Conservation (phyloP, 2,797 vertebrate genomes). For the Sebastes goodei region DNA sequence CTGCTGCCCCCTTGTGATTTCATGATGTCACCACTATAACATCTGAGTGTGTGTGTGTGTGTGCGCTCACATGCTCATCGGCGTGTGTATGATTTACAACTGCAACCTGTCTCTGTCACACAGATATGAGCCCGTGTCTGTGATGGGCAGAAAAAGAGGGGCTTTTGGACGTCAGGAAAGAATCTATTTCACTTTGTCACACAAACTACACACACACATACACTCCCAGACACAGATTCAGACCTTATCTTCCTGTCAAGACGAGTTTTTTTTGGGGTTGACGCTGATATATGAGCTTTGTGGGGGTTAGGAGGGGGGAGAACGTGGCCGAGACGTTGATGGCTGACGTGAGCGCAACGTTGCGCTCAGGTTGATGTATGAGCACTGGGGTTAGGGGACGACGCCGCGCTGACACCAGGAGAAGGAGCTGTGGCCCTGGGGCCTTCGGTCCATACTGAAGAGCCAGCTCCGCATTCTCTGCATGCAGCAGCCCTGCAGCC, state of each 20-base stretch:
- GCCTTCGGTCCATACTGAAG: constrained; percentile 52
- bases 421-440: constrained; percentile 67
- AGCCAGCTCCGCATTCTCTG: constrained; percentile 54
- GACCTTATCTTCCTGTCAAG: constrained; percentile 75
- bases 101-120: constrained; percentile 74
- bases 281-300: constrained; percentile 80
- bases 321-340: constrained; percentile 63
- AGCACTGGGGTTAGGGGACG: constrained; percentile 76
- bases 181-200: constrained; percentile 74
- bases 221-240: constrained; percentile 54
- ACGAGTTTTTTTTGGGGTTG: constrained; percentile 68
- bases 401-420: constrained; percentile 64
- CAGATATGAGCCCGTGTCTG: constrained; percentile 62
- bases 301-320: constrained; percentile 13
- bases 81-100: constrained; percentile 77
- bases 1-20: constrained; percentile 82
- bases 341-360: constrained; percentile 68
- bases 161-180: constrained; percentile 69
- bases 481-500: constrained; percentile 41
- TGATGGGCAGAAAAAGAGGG: constrained; percentile 59
- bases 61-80: constrained; percentile 28
- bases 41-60: background rate
- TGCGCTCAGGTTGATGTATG: constrained; percentile 75
- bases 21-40: constrained; percentile 41
- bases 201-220: constrained; percentile 38